Base-by-base conservation (phyloP, 2,797 vertebrate species). In the Enteromius anoplus region DNA sequence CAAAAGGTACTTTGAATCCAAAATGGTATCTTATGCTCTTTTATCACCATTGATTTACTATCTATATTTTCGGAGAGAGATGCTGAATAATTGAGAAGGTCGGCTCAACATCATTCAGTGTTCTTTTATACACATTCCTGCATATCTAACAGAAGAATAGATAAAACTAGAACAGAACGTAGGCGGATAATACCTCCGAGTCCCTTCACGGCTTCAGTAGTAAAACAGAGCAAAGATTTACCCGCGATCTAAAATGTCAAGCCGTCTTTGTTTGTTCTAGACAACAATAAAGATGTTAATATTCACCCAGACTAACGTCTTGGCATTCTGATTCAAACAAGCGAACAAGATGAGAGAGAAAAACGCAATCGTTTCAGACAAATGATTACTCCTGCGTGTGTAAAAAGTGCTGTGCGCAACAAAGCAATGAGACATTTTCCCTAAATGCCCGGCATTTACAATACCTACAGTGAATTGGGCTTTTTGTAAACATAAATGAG, bases 11-110 rank as follows among this genome's bases (percentile, higher is more conserved):
- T 94, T 93, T 92, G 92, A 94, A 93, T 93, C 92, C 87, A 90
- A 94, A 86, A 93, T 78, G 88, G 91, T 92, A 90, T 90, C 91
- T 92, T 92, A 94, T 93, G 92, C 94, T 92, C 91, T 94, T 95
- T 94, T 93, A 94, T 95, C 93, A 89, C 91, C 91, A 86, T 85
- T 89, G 91, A 92, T 91, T 92, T 90, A 91, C 91, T 88, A 90
- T 84, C 90, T 89, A 89, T 93, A 91, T 91, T 88, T 92, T 93
- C 90, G 80, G 93, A 91, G 90, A 89, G 91, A 89, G 90, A 88
- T 87, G 89, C 88, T 95, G 85, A 94, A 94, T 94, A 90, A 94
- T 94, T 93, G 83, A 95, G 89, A 84, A 92, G 91, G 76, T 70
- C 72, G 76, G 68, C 87, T 87, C 86, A 85, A 89, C 93, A 92